Conservation (phyloP, 2,888 invertebrate genomes). For the Orchesellides sinensis region DNA sequence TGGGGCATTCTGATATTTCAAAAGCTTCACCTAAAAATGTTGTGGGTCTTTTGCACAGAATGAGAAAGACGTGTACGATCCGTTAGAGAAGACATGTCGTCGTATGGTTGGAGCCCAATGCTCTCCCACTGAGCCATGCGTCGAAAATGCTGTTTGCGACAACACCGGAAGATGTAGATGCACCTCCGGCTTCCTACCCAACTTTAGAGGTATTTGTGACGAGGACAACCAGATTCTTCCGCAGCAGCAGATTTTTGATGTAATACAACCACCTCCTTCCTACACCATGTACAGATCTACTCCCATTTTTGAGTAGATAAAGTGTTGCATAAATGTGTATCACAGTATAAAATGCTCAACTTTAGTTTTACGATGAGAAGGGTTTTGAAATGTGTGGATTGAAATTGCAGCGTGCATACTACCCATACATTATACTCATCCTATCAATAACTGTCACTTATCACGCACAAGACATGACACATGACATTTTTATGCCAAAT, state of each 20-base stretch:
- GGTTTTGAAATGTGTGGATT: too few relatives aligned
- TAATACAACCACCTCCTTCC: slow-evolving; percentile 44
- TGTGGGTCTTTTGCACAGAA: slow-evolving; percentile 57
- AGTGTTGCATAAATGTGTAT: background rate
- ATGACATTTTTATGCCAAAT: slow-evolving; percentile 7
- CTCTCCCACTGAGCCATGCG: slow-evolving; percentile 42
- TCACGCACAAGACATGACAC: background rate
- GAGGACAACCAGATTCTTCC: slow-evolving; percentile 53
- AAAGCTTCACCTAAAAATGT: too few relatives aligned
- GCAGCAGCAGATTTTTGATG: slow-evolving; percentile 56
- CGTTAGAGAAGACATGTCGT: slow-evolving; percentile 62
- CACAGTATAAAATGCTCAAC: too few relatives aligned
- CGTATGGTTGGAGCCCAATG: slow-evolving; percentile 65
- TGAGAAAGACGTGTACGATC: slow-evolving; percentile 63
- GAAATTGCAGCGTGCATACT: too few relatives aligned
- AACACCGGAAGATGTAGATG: slow-evolving; percentile 63
- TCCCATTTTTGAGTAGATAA: slow-evolving; percentile 50
- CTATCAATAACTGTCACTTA: too few relatives aligned
- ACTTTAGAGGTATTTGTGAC: slow-evolving; percentile 66
- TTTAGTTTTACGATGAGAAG: too few relatives aligned
- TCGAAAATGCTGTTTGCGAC: slow-evolving; percentile 58
- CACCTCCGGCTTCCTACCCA: slow-evolving; percentile 48
- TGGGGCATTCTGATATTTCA: too few relatives aligned
- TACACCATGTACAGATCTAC: slow-evolving; percentile 60
- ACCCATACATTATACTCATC: too few relatives aligned